These are phyloP conservation scores for Mythimna vitellina DNA, from an alignment of 2,888 invertebrate species.

Conservation along the genomic window DNA sequence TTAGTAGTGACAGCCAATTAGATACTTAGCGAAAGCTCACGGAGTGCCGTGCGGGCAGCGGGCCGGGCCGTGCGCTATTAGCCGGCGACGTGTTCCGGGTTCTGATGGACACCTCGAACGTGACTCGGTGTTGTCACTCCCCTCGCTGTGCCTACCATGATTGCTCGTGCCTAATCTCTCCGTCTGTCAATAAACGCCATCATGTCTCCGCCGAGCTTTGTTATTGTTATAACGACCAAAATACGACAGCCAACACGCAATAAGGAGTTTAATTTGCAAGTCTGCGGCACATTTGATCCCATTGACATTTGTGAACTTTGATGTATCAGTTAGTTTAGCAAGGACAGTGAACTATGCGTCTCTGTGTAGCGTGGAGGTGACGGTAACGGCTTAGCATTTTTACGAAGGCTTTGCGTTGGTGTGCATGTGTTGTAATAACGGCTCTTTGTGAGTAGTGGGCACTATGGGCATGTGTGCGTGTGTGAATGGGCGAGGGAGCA, in stretches of 20 bases:
- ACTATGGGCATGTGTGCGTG: conserved; percentile 81
- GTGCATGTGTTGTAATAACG: conserved; percentile 55
- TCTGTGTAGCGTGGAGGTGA: conserved; percentile 44
- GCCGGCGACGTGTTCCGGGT: conserved; percentile 56
- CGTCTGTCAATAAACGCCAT: conserved; percentile 63
- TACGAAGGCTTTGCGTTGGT: conserved; percentile 56
- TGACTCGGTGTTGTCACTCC: conserved; percentile 60
- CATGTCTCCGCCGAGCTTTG: conserved; percentile 42
- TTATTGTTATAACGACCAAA: conserved; percentile 52
- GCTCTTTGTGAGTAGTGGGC: conserved; percentile 65
- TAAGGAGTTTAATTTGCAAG: conserved; percentile 54
- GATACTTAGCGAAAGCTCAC: conserved; percentile 58
- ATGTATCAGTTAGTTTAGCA: conserved; percentile 41
- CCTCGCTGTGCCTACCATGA: conserved; percentile 46
- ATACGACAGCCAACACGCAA: conserved; percentile 51
- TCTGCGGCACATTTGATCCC: conserved; percentile 55
- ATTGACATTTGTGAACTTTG: conserved; percentile 53
- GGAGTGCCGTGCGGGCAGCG: conserved; percentile 42
- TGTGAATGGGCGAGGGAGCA: conserved; percentile 85
- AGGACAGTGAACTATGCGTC: conserved; percentile 53
- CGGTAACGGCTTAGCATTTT: conserved; percentile 56
- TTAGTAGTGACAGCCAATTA: conserved; percentile 65
- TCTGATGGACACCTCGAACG: conserved; percentile 64
- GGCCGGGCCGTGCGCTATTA: conserved; percentile 37
- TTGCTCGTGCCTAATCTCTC: conserved; percentile 66